These are phyloP conservation scores for Willisornis vidua DNA, from an alignment of 2,113 vertebrate species.

Conservation along the genomic window DNA sequence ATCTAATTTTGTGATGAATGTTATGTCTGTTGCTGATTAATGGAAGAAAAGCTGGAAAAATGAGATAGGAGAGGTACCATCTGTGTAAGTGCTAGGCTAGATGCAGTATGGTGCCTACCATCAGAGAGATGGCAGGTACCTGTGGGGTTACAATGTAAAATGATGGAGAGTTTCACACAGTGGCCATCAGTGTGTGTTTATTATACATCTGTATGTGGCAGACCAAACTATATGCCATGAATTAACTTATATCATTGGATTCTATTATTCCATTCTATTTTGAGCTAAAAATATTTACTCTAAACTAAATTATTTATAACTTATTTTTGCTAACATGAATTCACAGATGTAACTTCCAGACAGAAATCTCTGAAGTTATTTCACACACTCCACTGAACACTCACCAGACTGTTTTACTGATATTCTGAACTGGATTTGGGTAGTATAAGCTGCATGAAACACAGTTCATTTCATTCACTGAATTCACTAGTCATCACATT, in stretches of 20 bases:
- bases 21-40: neutral
- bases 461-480: neutral
- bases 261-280: neutral
- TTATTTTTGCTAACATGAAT: neutral
- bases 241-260: neutral
- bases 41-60: neutral
- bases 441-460: neutral
- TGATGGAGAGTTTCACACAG: neutral
- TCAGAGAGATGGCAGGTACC: fast-evolving
- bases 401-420: neutral
- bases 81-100: neutral
- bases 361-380: neutral
- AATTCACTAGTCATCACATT: neutral
- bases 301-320: neutral
- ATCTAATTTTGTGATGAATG: neutral
- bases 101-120: neutral
- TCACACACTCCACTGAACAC: neutral
- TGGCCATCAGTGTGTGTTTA: neutral
- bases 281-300: neutral
- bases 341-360: neutral
- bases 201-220: neutral
- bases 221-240: neutral
- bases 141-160: neutral
- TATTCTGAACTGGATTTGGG: neutral
- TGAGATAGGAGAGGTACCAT: neutral